phyloP scores from a whole-genome alignment of 2,797 vertebrate species.

The Megaceryle alcyon region DNA sequence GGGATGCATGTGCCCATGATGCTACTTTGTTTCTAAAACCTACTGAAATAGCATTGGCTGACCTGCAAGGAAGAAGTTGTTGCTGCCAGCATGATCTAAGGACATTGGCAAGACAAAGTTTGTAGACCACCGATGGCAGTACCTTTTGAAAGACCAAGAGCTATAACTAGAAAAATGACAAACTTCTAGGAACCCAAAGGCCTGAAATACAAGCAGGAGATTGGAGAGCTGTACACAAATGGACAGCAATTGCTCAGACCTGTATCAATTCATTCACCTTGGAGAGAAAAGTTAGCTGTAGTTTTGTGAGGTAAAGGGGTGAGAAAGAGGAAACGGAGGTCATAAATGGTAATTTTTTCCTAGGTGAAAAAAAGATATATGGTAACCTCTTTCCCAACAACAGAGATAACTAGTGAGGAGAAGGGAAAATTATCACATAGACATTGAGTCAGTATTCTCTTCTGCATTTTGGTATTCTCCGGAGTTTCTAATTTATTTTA shows the following conservation, averaged over 20 bases:
- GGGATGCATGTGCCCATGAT: fast-evolving
- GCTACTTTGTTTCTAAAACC: background rate
- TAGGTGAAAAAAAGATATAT: background rate
- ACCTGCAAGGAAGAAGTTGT: background rate
- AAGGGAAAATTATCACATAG: background rate
- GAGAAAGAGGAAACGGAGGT: background rate
- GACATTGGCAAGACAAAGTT: background rate
- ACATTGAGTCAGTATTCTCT: background rate
- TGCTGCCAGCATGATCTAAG: background rate
- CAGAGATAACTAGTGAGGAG: background rate
- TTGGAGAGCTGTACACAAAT: background rate
- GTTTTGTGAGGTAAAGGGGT: background rate
- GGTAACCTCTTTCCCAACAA: background rate
- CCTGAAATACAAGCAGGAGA: background rate
- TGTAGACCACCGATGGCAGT: background rate
- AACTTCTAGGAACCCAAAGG: background rate
- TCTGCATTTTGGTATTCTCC: background rate
- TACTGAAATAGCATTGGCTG: background rate
- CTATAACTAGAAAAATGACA: background rate
- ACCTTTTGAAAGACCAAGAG: background rate
- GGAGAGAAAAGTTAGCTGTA: background rate
- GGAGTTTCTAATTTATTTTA: background rate
- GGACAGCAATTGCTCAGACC: background rate
- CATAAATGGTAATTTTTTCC: background rate
- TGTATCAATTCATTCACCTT: background rate